phyloP scores from a whole-genome alignment of 1,140 invertebrate species.

The Portunus trituberculatus region DNA sequence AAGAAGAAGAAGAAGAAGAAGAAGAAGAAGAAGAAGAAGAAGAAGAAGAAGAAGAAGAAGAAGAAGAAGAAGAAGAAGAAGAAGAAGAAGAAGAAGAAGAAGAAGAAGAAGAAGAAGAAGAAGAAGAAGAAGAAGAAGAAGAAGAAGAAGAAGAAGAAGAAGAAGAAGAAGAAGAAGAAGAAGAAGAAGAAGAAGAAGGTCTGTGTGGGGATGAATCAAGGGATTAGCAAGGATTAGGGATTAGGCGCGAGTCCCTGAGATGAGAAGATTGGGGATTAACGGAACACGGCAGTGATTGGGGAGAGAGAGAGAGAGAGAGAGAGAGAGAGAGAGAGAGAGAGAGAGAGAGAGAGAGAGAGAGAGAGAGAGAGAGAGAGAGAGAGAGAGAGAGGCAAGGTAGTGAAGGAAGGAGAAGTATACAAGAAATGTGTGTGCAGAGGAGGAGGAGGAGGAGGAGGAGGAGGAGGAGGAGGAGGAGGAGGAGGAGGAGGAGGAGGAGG shows the following conservation, averaged over 20 bases:
- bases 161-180: background rate
- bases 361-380: slow-evolving; percentile 28
- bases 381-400: background rate
- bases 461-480: background rate
- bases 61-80: no score
- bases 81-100: no score
- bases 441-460: background rate
- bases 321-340: background rate
- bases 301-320: background rate
- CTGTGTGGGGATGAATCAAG: background rate
- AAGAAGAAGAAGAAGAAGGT: background rate
- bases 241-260: background rate
- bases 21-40: no score
- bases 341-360: slow-evolving; percentile 29
- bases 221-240: slow-evolving; percentile 1
- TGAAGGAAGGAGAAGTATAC: background rate
- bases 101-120: background rate
- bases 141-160: background rate
- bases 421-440: background rate
- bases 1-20: no score
- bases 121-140: background rate
- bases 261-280: slow-evolving; percentile 11
- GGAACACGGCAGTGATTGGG: background rate
- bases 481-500: no score
- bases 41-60: no score